A percentile compares a stretch with the other conserved stretches of the same genome.
Conservation (phyloP, 2,888 invertebrate genomes). For the Acrobasis repandana region DNA sequence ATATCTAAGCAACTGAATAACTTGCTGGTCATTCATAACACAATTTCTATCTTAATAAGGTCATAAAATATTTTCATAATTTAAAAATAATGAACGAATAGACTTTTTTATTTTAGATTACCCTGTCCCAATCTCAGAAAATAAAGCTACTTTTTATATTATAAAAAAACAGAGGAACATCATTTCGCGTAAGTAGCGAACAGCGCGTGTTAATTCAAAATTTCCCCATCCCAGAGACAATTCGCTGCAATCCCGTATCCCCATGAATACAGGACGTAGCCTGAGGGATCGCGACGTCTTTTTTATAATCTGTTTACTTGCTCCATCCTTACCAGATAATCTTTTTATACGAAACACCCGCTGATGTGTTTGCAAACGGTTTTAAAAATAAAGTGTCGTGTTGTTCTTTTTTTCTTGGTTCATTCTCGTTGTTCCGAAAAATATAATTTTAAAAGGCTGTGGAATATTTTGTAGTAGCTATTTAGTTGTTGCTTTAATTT, state of each 20-base stretch:
- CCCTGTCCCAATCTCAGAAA: too few relatives aligned
- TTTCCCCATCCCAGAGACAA: conserved; percentile 23
- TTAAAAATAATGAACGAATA: too few relatives aligned
- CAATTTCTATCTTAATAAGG: too few relatives aligned
- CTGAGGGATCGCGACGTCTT: conserved; percentile 62
- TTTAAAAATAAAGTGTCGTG: conserved; percentile 37
- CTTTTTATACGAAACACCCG: conserved; percentile 64
- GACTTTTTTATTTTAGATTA: too few relatives aligned
- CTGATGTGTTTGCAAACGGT: conserved; percentile 54
- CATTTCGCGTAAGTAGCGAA: background rate
- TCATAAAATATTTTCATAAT: too few relatives aligned
- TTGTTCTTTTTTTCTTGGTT: background rate
- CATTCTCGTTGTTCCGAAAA: background rate
- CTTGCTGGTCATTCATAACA: too few relatives aligned
- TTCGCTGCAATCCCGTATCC: conserved; percentile 27
- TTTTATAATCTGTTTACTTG: conserved; percentile 80
- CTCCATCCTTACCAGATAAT: conserved; percentile 68
- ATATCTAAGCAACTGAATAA: too few relatives aligned
- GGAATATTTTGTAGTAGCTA: too few relatives aligned
- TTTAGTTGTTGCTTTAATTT: too few relatives aligned
- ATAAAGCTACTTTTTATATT: too few relatives aligned
- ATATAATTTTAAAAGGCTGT: too few relatives aligned
- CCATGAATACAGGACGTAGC: conserved; percentile 53
- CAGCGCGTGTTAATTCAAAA: conserved; percentile 10
- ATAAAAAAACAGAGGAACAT: conserved; percentile 1